Percentiles rank a stretch among this genome's conserved stretches.
Evolutionary conservation across 2,888 invertebrate species (phyloP).

Genomic region (Erynnis tages): DNA sequence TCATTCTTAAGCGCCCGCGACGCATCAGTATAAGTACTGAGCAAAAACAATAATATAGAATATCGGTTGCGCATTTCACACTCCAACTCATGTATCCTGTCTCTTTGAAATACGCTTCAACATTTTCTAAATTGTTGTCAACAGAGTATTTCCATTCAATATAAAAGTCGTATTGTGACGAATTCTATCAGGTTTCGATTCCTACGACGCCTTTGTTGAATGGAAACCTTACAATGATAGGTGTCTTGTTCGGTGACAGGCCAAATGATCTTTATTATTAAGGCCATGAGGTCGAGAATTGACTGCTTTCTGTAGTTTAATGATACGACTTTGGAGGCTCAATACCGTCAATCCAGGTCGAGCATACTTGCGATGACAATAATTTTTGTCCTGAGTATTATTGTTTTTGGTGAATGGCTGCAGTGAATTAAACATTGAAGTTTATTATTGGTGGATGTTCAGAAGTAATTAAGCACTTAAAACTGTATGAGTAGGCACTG

Average conservation of each 20-base stretch:
- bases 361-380: constrained; percentile 5
- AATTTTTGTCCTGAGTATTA: constrained; percentile 8
- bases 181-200: constrained; percentile 18
- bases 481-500: too few species aligned
- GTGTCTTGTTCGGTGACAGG: constrained; percentile 5
- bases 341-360: constrained; percentile 9
- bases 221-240: constrained; percentile 10
- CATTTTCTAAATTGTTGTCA: constrained; percentile 23
- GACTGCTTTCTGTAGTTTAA: background rate
- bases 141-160: constrained; percentile 17
- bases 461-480: too few species aligned
- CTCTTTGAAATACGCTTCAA: constrained; percentile 17
- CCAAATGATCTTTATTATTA: background rate
- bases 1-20: too few species aligned
- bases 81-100: constrained; percentile 13
- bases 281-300: constrained; percentile 4
- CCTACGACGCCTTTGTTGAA: constrained; percentile 13
- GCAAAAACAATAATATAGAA: constrained; percentile 13
- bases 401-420: constrained; percentile 11
- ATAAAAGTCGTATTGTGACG: constrained; percentile 19
- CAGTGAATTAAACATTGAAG: too few species aligned
- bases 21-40: background rate
- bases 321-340: background rate
- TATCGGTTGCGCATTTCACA: constrained; percentile 12
- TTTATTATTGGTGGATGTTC: too few species aligned